Evolutionary conservation across 30 jellyfish, hydroid and myxozoan genomes (phyloP), one percentile per base, ranked within the genome.

Genomic region (Hydractinia echinata): DNA sequence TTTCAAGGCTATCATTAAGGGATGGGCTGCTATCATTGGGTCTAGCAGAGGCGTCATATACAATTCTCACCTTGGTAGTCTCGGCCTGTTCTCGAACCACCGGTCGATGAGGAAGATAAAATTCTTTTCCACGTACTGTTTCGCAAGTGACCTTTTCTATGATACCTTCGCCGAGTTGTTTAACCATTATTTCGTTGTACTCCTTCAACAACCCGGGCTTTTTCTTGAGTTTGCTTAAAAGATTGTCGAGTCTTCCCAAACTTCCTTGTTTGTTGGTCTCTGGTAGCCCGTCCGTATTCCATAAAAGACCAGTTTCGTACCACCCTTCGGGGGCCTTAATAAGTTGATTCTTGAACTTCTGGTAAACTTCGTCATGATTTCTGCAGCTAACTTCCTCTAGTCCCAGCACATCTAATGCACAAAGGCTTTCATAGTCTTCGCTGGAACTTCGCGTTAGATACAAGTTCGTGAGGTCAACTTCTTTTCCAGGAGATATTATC

Each of bases 381-480:
- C 79, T 87, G 14, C 53, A 64, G 44, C 84, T 83, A 6, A 53
- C 69, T 55, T 88, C 94, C 50, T 62, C 66, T 8, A 88, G 15
- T 20, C 95, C 90, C 48, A 88, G 89, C 19, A 83, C 89, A 83
- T 88, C 95, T 39, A 88, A 72, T 4, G 81, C 55, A 56, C 95
- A 78, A 54, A 88, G 82, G 15, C 84, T 55, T 69, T 76, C 85
- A 77, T 88, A 88, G 67, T 77, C 94, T 44, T 56, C 18, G 53
- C 61, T 83, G 89, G 9, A 90, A 87, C 6, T 72, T 50, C 16
- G 88, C 92, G 16, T 86, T 87, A n/a, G n/a, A n/a, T n/a, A n/a
- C n/a, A n/a, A n/a, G n/a, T n/a, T n/a, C n/a, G n/a, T n/a, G n/a
- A n/a, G n/a, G n/a, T n/a, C n/a, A n/a, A n/a, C n/a, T n/a, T n/a